Conservation (phyloP, 1,140 invertebrate species). For the Aphelenchoides fujianensis region DNA sequence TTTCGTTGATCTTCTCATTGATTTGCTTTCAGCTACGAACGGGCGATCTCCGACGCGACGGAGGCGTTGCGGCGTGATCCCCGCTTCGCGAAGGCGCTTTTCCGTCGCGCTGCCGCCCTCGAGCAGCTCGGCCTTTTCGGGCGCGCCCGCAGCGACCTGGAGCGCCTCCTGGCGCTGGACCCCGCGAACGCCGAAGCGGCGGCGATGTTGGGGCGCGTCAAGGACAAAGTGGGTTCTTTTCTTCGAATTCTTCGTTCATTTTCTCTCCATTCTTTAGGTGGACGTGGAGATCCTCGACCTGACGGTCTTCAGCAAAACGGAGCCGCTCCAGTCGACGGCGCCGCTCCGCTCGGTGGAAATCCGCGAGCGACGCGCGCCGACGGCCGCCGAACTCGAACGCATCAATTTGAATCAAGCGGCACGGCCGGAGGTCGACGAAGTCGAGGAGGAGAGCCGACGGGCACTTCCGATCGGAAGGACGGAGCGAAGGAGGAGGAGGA, state of each 20-base stretch:
- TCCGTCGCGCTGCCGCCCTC: constrained; percentile 5
- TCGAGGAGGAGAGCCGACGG: no score
- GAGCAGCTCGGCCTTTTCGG: constrained; percentile 7
- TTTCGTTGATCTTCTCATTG: no score
- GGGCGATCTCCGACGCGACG: constrained; percentile 4
- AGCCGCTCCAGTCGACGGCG: constrained; percentile 5
- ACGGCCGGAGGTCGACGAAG: not conserved
- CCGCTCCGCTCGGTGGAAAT: not conserved
- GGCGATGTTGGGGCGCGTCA: constrained; percentile 10
- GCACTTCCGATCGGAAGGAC: no score
- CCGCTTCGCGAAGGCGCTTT: constrained; percentile 14
- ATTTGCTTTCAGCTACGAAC: constrained; percentile 16
- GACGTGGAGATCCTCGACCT: constrained; percentile 3
- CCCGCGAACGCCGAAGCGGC: constrained; percentile 8
- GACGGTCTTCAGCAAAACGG: constrained; percentile 1
- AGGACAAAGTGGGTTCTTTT: constrained; percentile 4
- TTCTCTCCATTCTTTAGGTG: constrained; percentile 2
- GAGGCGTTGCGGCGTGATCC: constrained; percentile 10
- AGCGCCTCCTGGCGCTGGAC: not conserved
- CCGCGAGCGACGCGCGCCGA: not conserved
- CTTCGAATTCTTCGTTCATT: not conserved
- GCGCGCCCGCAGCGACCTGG: not conserved
- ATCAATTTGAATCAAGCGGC: constrained; percentile 19
- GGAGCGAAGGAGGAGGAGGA: no score
- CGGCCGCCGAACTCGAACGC: not conserved